Evolutionary conservation across 1,140 invertebrate genomes (phyloP), one percentile per base, ranked within the genome.

Genomic region (Epicauta chinensis): DNA sequence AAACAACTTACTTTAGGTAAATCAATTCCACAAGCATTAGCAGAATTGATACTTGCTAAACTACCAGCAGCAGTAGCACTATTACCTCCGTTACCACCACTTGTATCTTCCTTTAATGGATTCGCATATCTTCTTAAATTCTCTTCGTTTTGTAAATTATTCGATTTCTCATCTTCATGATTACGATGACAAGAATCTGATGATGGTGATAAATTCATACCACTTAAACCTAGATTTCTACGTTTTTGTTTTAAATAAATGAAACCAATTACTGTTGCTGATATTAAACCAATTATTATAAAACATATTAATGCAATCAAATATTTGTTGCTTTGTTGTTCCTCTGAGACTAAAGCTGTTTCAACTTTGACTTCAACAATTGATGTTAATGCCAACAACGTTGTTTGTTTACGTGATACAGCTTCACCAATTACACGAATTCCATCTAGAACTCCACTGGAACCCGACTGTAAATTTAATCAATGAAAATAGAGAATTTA

Each of bases 71-170:
- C 57, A 9, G 60, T 64, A 38, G 64, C 66, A 53, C 64, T 63
- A 30, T 66, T 62, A 53, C 65, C 66, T 5, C 61, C 67, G 56
- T 67, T 58, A 52, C 68, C 70, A 52, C 68, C 70, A 13, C 68
- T 68, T 14, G 68, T 58, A 75, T 76, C 73, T 16, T 79, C 80
- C 55, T 81, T 82, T 10, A 81, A 57, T 0, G 80, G 79, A 62
- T 81, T 82, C 10, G 79, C 74, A 62, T 81, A 81, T 75, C 76
- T 82, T 71, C 89, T 77, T 15, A 92, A 73, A 62, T 93, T 92
- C 69, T 93, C 89, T 65, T 93, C 89, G 68, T 92, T 92, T 66
- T 92, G 89, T 35, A 91, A 72, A 67, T 93, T 93, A 63, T 91
- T 91, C 0, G 86, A 88, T 63, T 91, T 91, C 61, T 91, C 88